Conservation (phyloP, 2,113 vertebrate genomes). For the Notechis scutatus region DNA sequence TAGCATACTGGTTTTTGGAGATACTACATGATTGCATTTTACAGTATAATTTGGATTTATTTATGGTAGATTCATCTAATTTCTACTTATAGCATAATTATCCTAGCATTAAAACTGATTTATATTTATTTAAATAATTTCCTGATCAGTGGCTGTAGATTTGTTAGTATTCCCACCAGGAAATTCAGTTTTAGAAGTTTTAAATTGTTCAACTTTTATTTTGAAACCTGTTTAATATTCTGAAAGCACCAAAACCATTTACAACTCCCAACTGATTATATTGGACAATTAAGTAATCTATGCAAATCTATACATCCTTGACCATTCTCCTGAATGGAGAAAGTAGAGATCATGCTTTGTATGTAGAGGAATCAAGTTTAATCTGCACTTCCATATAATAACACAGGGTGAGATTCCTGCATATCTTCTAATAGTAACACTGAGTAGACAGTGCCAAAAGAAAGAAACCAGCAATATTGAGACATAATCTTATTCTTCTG, state of each 20-base stretch:
- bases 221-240: background rate
- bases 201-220: background rate
- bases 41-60: slow-evolving; percentile 48
- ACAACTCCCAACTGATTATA: background rate
- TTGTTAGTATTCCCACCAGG: background rate
- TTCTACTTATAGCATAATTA: slow-evolving; percentile 35
- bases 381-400: background rate
- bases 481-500: background rate
- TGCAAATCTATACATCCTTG: background rate
- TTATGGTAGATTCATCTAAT: slow-evolving; percentile 43
- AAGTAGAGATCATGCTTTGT: background rate
- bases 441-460: background rate
- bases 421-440: background rate
- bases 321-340: background rate
- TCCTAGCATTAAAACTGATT: slow-evolving; percentile 33
- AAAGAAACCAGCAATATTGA: background rate
- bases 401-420: background rate
- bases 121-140: slow-evolving; percentile 18
- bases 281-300: background rate
- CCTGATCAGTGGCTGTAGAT: background rate
- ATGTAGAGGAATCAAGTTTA: background rate
- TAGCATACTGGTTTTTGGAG: slow-evolving; percentile 23
- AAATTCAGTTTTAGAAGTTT: background rate
- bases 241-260: background rate
- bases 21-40: slow-evolving; percentile 60